Evolutionary conservation across 2,113 vertebrate genomes (phyloP).

Genomic region (Brachyhypopomus gauderio): DNA sequence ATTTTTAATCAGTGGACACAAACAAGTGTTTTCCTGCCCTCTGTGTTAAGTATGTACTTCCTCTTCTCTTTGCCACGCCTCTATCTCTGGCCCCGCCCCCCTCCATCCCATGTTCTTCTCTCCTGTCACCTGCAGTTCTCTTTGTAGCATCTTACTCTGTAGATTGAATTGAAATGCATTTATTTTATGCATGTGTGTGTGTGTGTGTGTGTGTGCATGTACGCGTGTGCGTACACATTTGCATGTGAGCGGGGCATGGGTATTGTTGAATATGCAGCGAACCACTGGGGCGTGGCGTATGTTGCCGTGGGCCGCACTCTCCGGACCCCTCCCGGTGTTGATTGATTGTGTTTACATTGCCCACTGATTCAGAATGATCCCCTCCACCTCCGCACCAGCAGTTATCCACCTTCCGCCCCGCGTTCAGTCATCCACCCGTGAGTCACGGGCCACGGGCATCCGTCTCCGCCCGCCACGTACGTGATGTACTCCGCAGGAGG

Average conservation of each 20-base stretch:
- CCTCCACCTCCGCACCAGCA: constrained; percentile 45
- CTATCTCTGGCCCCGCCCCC: neutral
- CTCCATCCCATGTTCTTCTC: neutral
- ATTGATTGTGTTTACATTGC: constrained; percentile 58
- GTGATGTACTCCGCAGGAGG: constrained; percentile 39
- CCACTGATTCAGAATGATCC: constrained; percentile 54
- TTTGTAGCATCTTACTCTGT: neutral
- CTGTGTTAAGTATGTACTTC: neutral
- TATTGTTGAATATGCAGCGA: constrained; percentile 49
- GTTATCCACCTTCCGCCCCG: constrained; percentile 27
- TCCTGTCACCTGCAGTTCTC: neutral
- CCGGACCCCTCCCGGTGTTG: constrained; percentile 21
- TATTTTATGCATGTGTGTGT: constrained; percentile 5
- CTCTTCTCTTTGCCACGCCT: too few species aligned
- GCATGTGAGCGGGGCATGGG: neutral
- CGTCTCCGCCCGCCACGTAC: constrained; percentile 43
- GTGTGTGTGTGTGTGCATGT: neutral
- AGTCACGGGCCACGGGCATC: constrained; percentile 56
- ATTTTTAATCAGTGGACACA: too few species aligned
- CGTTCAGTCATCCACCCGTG: constrained; percentile 49
- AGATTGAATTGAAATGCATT: neutral
- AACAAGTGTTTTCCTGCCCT: neutral
- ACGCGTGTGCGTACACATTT: neutral
- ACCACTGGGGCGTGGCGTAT: constrained; percentile 43
- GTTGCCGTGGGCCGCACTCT: constrained; percentile 31